These are phyloP conservation scores for Tetraodon nigroviridis DNA, from an alignment of 2,113 vertebrate species.

Conservation along the genomic window DNA sequence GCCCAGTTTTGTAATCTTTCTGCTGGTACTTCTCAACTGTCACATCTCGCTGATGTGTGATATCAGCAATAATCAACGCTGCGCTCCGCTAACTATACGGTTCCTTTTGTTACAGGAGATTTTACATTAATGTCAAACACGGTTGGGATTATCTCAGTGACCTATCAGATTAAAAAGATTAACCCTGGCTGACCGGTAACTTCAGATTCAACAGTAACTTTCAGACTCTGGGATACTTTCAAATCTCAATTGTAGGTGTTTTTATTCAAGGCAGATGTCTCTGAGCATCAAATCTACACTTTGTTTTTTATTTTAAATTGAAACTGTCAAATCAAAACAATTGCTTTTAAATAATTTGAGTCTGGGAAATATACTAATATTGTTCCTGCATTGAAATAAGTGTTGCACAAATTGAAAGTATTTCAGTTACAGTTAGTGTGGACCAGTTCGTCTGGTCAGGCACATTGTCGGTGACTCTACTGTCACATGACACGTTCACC, in stretches of 20 bases:
- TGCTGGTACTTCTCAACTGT: not conserved
- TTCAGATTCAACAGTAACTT: conserved; percentile 49
- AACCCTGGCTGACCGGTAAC: conserved; percentile 32
- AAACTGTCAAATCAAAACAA: too few species aligned
- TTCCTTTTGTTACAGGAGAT: conserved; percentile 12
- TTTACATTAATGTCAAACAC: conserved; percentile 6
- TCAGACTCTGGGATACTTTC: conserved; percentile 40
- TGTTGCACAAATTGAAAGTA: too few species aligned
- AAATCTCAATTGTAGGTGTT: conserved; percentile 1
- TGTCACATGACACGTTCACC: not conserved
- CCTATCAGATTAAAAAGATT: conserved; percentile 52
- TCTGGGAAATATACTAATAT: too few species aligned
- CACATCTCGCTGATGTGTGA: not conserved
- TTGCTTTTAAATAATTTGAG: too few species aligned
- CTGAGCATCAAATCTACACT: not conserved
- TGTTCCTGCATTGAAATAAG: too few species aligned
- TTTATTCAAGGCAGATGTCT: too few species aligned
- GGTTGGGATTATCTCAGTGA: conserved; percentile 35
- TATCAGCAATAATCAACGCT: not conserved
- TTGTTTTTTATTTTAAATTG: too few species aligned
- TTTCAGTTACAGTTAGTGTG: too few species aligned
- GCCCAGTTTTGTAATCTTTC: too few species aligned
- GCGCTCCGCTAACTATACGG: not conserved
- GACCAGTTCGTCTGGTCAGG: too few species aligned
- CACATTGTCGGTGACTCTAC: too few species aligned